Conservation (phyloP, 2,888 invertebrate species). For the Agrotis exclamationis region DNA sequence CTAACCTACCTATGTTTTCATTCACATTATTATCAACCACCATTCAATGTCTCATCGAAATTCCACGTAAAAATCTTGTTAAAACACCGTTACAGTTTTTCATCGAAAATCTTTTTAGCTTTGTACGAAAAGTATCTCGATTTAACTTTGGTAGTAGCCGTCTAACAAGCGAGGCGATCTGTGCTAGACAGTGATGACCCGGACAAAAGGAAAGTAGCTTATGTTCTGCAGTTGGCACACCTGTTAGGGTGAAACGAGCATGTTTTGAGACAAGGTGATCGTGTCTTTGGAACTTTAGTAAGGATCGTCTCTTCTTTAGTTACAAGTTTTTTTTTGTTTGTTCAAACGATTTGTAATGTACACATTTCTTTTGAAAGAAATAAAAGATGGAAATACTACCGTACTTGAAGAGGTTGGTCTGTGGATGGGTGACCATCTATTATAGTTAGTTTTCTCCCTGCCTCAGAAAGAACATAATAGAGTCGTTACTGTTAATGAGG, state of each 20-base stretch:
- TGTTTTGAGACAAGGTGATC: slow-evolving; percentile 57
- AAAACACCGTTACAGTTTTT: slow-evolving; percentile 14
- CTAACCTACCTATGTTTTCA: too few relatives aligned
- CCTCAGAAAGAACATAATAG: too few relatives aligned
- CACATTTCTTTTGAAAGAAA: not conserved
- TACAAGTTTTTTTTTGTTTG: slow-evolving; percentile 25
- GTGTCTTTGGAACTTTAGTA: slow-evolving; percentile 42
- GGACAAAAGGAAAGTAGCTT: slow-evolving; percentile 50
- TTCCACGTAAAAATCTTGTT: not conserved
- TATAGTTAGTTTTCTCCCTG: too few relatives aligned
- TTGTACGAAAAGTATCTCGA: slow-evolving; percentile 41
- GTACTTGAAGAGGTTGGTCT: too few relatives aligned
- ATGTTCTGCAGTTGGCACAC: slow-evolving; percentile 56
- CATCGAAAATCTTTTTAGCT: slow-evolving; percentile 30
- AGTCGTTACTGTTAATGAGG: too few relatives aligned
- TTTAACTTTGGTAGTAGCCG: slow-evolving; percentile 44
- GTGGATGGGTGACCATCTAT: too few relatives aligned
- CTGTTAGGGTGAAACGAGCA: slow-evolving; percentile 39
- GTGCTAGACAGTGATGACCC: slow-evolving; percentile 54
- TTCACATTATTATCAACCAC: not conserved
- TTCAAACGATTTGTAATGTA: slow-evolving; percentile 36
- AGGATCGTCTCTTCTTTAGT: slow-evolving; percentile 31
- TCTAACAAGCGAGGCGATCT: slow-evolving; percentile 56
- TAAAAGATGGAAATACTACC: not conserved
- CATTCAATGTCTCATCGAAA: not conserved